phyloP scores from a whole-genome alignment of 2,888 invertebrate genomes.

The Calameuta idolon region DNA sequence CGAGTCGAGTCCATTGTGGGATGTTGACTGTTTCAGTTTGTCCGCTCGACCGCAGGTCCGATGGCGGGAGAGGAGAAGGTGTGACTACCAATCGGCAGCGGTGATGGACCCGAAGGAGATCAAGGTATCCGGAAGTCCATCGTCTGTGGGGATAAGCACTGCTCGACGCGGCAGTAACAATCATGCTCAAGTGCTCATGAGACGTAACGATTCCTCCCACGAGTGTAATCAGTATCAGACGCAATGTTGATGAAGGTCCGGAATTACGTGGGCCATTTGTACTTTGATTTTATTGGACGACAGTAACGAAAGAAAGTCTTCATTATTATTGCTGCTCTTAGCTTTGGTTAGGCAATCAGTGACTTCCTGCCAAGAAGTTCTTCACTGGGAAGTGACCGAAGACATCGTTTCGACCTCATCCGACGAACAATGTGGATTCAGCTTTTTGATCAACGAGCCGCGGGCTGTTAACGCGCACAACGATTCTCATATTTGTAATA shows the following conservation, averaged over 20 bases:
- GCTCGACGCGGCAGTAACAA: constrained; percentile 35
- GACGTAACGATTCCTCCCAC: constrained; percentile 36
- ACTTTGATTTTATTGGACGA: neutral
- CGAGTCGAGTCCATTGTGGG: constrained; percentile 55
- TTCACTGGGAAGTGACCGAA: neutral
- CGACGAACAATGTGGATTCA: neutral
- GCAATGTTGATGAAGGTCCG: constrained; percentile 49
- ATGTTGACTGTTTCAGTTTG: constrained; percentile 76
- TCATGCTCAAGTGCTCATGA: constrained; percentile 38
- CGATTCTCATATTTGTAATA: neutral
- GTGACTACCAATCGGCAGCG: constrained; percentile 74
- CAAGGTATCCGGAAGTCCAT: constrained; percentile 34
- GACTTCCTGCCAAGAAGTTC: neutral
- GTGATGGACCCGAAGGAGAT: constrained; percentile 55
- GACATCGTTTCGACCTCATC: neutral
- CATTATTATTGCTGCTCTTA: neutral
- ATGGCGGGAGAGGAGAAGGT: constrained; percentile 83
- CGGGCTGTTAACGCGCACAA: neutral
- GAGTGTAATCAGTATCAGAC: constrained; percentile 48
- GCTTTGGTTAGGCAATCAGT: neutral
- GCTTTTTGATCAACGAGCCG: neutral
- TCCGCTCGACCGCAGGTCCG: constrained; percentile 78
- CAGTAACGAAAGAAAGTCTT: neutral
- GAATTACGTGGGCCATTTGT: neutral
- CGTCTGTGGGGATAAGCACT: constrained; percentile 14